Evolutionary conservation across 2,888 invertebrate species (phyloP), one percentile per base, ranked within the genome.

Genomic region (Abrostola triplasia): DNA sequence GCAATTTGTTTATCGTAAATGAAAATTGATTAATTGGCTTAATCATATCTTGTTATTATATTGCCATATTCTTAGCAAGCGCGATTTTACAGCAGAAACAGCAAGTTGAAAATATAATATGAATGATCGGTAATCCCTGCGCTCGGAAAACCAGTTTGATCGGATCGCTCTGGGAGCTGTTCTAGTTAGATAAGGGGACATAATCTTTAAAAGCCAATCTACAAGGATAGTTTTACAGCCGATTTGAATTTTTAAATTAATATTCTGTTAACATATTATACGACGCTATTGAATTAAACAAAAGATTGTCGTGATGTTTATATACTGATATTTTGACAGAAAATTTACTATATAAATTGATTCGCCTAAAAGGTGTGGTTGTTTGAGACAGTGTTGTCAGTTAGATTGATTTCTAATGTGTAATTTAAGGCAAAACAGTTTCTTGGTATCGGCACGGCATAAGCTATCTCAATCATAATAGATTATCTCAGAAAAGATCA

Each of bases 161-260:
- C 72, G 64, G 76, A 76, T 79, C 55, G 64, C 64, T 64, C 65
- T 76, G 44, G 59, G 63, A 64, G 61, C 52, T 59, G 67, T 64
- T 55, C 51, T 58, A 57, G 41, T 70, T 55, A 40, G 55, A 59
- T 76, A 65, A 57, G 10, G 54, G 63, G 64, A 77, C 70, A 55
- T 36, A 42, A 76, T 71, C 62, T 62, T 13, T 49, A 36, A 71
- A 64, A 71, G 52, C 48, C 59, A 63, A 53, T 12, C 47, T 49
- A 64, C 12, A 51, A 10, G 58, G 55, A 52, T 64, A 64, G 41
- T 61, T 58, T 60, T 42, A 70, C 53, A 54, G 47, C 40, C 51
- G 52, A 42, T 75, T 47, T 24, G n/a, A 40, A 36, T 48, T 55
- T n/a, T 38, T 6, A 59, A 35, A 49, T 52, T 54, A 55, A 8